These are phyloP conservation scores for Andrena dorsata DNA, from an alignment of 2,888 invertebrate species.

Conservation along the genomic window DNA sequence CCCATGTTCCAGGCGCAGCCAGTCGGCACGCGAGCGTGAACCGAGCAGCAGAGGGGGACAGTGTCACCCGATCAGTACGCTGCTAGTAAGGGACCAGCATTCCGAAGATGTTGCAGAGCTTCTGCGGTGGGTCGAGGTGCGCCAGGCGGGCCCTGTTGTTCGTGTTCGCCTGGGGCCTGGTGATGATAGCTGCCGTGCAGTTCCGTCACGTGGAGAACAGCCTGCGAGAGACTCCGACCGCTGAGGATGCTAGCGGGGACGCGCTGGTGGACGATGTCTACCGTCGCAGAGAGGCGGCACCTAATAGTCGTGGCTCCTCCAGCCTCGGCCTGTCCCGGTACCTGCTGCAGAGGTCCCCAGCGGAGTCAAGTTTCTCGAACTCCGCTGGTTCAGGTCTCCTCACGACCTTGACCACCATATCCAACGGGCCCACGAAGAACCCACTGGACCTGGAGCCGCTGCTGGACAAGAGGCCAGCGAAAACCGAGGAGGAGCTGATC, in stretches of 20 bases:
- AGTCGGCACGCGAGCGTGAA: conserved; percentile 29
- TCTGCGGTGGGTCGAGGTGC: conserved; percentile 83
- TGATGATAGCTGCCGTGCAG: conserved; percentile 84
- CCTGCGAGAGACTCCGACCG: conserved; percentile 68
- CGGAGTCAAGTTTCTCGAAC: conserved; percentile 66
- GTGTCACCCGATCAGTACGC: conserved; percentile 25
- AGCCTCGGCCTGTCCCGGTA: conserved; percentile 85
- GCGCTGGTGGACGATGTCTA: conserved; percentile 49
- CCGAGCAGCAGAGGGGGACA: conserved; percentile 10
- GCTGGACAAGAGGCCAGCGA: conserved; percentile 87
- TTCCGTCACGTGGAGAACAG: conserved; percentile 82
- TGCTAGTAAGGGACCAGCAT: conserved; percentile 16
- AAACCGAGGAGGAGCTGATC: conserved; percentile 91
- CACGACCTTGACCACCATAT: conserved; percentile 76
- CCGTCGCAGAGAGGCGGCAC: conserved; percentile 14
- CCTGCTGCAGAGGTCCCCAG: conserved; percentile 85
- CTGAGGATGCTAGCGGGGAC: conserved; percentile 62
- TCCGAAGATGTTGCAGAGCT: conserved; percentile 74
- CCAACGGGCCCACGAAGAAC: conserved; percentile 84
- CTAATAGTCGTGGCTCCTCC: conserved; percentile 77
- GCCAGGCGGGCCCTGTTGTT: conserved; percentile 85
- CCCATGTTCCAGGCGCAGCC: conserved; percentile 39
- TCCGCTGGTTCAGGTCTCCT: conserved; percentile 63
- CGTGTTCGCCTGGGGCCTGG: conserved; percentile 85
- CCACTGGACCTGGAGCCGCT: conserved; percentile 86